A percentile compares a stretch with the other conserved stretches of the same genome.
Conservation (phyloP, 2,113 vertebrate species). For the Azemiops feae region DNA sequence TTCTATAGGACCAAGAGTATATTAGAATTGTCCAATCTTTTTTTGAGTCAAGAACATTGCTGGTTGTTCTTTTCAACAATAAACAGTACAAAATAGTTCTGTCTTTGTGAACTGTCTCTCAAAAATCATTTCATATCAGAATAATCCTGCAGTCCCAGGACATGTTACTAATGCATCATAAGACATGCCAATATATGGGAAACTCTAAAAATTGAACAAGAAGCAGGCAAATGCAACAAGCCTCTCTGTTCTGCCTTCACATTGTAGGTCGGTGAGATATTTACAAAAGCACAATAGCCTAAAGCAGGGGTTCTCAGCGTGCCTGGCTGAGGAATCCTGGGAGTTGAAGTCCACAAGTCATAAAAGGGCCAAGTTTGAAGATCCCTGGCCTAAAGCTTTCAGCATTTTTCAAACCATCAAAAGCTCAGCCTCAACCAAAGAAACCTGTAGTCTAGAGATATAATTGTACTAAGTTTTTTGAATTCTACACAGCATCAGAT, state of each 20-base stretch:
- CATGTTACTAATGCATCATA: background rate
- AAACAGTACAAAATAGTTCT: background rate
- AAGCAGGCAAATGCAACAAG: background rate
- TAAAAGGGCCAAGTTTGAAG: too few species aligned
- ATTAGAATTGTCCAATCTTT: constrained; percentile 16
- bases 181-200: background rate
- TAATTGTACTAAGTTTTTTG: constrained; percentile 17
- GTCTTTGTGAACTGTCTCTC: background rate
- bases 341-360: too few species aligned
- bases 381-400: background rate
- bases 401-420: constrained; percentile 11
- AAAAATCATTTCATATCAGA: background rate
- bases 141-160: too few species aligned
- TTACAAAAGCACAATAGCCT: constrained; percentile 32
- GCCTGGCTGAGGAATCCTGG: too few species aligned
- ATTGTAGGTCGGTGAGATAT: background rate
- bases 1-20: constrained; percentile 18
- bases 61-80: constrained; percentile 30
- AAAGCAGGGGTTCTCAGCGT: too few species aligned
- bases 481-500: constrained; percentile 47
- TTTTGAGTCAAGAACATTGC: constrained; percentile 33
- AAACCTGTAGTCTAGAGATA: constrained; percentile 38
- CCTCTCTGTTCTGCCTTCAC: background rate
- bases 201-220: background rate
- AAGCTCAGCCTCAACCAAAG: constrained; percentile 34